Evolutionary conservation across 2,797 vertebrate species (phyloP).

Genomic region (Mycteria americana): DNA sequence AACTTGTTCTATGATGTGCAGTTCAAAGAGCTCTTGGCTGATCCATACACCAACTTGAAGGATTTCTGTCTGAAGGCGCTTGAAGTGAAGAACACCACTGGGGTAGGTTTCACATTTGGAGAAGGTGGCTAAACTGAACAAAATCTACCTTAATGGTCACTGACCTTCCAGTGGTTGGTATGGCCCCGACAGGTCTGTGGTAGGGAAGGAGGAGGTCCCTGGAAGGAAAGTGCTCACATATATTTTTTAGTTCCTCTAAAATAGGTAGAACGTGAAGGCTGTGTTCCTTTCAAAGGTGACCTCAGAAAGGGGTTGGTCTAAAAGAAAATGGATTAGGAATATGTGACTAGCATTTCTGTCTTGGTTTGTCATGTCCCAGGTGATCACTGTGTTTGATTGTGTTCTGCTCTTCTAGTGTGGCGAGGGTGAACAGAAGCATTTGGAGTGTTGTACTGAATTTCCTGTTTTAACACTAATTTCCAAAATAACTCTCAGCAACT

Average conservation of each 20-base stretch:
- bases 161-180: background rate
- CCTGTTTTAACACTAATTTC: background rate
- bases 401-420: background rate
- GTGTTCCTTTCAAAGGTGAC: background rate
- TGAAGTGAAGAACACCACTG: slow-evolving; percentile 67
- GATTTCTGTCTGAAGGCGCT: slow-evolving; percentile 85
- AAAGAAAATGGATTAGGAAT: background rate
- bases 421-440: background rate
- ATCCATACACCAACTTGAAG: slow-evolving; percentile 83
- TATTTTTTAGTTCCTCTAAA: background rate
- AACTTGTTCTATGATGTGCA: slow-evolving; percentile 95
- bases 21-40: slow-evolving; percentile 86
- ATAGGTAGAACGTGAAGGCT: background rate
- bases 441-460: background rate
- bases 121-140: background rate
- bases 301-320: background rate
- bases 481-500: background rate
- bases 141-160: background rate
- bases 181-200: background rate
- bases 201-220: background rate
- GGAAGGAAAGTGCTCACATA: background rate
- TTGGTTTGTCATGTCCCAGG: background rate
- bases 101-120: slow-evolving; percentile 74
- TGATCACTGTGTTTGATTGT: background rate
- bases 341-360: background rate